Evolutionary conservation across 2,888 invertebrate genomes (phyloP).

Genomic region (Caenorhabditis zanzibari): DNA sequence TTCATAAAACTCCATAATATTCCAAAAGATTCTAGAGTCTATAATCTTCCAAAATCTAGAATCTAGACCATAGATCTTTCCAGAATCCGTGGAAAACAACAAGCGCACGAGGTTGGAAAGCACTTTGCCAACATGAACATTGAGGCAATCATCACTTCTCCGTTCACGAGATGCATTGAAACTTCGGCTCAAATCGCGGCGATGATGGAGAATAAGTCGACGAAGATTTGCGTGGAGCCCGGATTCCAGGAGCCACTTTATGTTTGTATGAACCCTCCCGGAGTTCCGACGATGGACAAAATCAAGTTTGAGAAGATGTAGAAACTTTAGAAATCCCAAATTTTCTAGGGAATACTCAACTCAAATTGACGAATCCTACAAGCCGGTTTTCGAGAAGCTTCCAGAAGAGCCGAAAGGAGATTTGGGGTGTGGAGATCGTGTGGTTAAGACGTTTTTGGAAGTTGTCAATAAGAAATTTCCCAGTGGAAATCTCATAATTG

Average conservation of each 20-base stretch:
- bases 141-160: conserved; percentile 78
- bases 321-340: too few species aligned
- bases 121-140: conserved; percentile 74
- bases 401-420: conserved; percentile 72
- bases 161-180: conserved; percentile 81
- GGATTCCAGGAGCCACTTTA: conserved; percentile 80
- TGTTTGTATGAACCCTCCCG: conserved; percentile 74
- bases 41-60: not conserved
- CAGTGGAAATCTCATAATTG: conserved; percentile 76
- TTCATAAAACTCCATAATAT: too few species aligned
- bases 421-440: conserved; percentile 69
- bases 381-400: conserved; percentile 72
- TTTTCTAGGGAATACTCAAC: conserved; percentile 54
- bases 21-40: too few species aligned
- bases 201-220: conserved; percentile 61
- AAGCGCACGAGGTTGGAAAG: conserved; percentile 78
- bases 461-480: conserved; percentile 68
- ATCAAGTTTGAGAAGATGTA: too few species aligned
- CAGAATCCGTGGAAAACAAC: conserved; percentile 75
- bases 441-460: conserved; percentile 71
- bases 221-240: conserved; percentile 77
- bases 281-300: conserved; percentile 67
- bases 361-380: conserved; percentile 74
- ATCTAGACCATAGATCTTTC: too few species aligned
- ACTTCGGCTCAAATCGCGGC: conserved; percentile 71